A percentile compares a stretch with the other conserved stretches of the same genome.
Evolutionary conservation across 2,888 invertebrate genomes (phyloP).

Genomic region (Temnothorax unifasciatus): DNA sequence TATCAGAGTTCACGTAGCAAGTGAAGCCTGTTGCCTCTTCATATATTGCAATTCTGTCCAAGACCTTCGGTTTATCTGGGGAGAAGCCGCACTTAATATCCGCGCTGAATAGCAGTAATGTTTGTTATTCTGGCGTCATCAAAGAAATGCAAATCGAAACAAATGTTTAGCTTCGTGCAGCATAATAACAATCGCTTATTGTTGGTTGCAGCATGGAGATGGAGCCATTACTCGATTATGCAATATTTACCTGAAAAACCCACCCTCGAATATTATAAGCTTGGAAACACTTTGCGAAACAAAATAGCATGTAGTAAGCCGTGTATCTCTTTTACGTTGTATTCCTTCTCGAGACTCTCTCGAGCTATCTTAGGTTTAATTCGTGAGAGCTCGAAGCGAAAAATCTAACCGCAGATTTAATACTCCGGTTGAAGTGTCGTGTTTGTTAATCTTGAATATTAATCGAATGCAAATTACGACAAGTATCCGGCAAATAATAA

Average conservation of each 20-base stretch:
- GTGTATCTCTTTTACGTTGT: conserved; percentile 22
- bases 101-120: conserved; percentile 33
- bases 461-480: conserved; percentile 48
- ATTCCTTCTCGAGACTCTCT: conserved; percentile 31
- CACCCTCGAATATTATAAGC: conserved; percentile 30
- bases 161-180: conserved; percentile 44
- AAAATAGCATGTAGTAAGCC: conserved; percentile 27
- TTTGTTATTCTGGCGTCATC: conserved; percentile 40
- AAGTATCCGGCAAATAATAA: conserved; percentile 31
- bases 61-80: conserved; percentile 34
- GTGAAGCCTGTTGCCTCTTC: conserved; percentile 10
- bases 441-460: conserved; percentile 47
- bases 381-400: conserved; percentile 29
- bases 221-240: conserved; percentile 55
- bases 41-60: neutral
- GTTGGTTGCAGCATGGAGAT: neutral
- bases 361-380: conserved; percentile 32
- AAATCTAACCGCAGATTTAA: conserved; percentile 11
- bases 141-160: conserved; percentile 48
- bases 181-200: conserved; percentile 35
- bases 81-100: conserved; percentile 27
- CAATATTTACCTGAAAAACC: conserved; percentile 30
- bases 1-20: conserved; percentile 39
- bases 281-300: conserved; percentile 62
- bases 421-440: conserved; percentile 9